Evolutionary conservation across 2,888 invertebrate species (phyloP).

Genomic region (Pimpla rufipes): DNA sequence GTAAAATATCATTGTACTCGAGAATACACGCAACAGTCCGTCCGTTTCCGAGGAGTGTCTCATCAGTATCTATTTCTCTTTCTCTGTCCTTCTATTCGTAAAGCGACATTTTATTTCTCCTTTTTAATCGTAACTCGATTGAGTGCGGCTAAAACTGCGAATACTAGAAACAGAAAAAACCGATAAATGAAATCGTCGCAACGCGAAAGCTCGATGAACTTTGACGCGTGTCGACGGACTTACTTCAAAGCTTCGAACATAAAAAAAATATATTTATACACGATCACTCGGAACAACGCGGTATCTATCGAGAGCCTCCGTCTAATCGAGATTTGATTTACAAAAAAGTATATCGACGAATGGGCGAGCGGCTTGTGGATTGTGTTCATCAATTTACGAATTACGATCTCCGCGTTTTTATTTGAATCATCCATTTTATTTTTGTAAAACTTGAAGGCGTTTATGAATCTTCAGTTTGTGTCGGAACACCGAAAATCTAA

Average conservation of each 20-base stretch:
- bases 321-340: conserved; percentile 4
- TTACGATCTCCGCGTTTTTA: background rate
- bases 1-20: conserved; percentile 27
- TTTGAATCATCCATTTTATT: background rate
- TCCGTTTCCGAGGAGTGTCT: conserved; percentile 16
- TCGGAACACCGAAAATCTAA: too few relatives aligned
- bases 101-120: conserved; percentile 3
- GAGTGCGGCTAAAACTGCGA: conserved; percentile 43
- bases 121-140: conserved; percentile 35
- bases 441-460: too few relatives aligned
- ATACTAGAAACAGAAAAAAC: conserved; percentile 42
- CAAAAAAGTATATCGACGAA: conserved; percentile 19
- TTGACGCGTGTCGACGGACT: background rate
- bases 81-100: conserved; percentile 2
- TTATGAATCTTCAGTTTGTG: too few relatives aligned
- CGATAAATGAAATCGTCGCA: conserved; percentile 27
- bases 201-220: background rate
- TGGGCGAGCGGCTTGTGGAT: background rate
- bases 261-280: conserved; percentile 1
- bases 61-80: background rate
- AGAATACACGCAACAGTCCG: conserved; percentile 25
- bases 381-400: background rate
- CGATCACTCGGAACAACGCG: conserved; percentile 10
- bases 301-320: background rate
- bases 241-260: background rate